Conservation (phyloP, 2,888 invertebrate genomes). For the Mechanitis messenoides region DNA sequence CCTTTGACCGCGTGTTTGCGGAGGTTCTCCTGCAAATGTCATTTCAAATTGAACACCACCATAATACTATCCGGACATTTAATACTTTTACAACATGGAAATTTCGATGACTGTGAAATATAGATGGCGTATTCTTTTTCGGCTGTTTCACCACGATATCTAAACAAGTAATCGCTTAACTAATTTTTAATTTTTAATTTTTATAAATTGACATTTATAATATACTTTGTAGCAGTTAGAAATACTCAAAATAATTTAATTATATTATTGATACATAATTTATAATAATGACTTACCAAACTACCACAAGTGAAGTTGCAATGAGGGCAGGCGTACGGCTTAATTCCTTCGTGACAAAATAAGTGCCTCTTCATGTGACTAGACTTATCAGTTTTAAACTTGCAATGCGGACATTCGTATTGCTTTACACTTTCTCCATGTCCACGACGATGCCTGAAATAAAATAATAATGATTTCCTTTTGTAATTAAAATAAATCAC, state of each 20-base stretch:
- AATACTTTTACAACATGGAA: no score
- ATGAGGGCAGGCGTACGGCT: constrained; percentile 90
- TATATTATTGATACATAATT: no score
- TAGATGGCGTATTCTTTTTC: no score
- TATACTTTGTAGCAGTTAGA: no score
- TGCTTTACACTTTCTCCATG: constrained; percentile 72
- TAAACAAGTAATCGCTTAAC: no score
- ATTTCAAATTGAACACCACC: no score
- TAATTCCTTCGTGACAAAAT: constrained; percentile 86
- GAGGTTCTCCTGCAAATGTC: constrained; percentile 83
- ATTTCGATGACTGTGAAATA: no score
- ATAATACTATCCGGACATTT: no score
- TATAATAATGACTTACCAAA: constrained; percentile 73
- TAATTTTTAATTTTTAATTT: no score
- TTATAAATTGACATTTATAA: no score
- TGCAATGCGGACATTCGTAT: constrained; percentile 81
- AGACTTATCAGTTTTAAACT: constrained; percentile 80
- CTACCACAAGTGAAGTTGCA: constrained; percentile 87
- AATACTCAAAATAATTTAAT: no score
- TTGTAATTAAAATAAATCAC: not conserved
- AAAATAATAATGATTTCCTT: constrained; percentile 13
- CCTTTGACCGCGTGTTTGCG: constrained; percentile 90
- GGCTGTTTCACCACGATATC: no score
- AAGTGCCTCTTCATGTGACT: constrained; percentile 87
- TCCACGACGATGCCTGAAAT: constrained; percentile 78